Percentiles rank a stretch among this genome's conserved stretches.
Conservation (phyloP, 1,140 invertebrate genomes). For the Brachionus asplanchnoidis region DNA sequence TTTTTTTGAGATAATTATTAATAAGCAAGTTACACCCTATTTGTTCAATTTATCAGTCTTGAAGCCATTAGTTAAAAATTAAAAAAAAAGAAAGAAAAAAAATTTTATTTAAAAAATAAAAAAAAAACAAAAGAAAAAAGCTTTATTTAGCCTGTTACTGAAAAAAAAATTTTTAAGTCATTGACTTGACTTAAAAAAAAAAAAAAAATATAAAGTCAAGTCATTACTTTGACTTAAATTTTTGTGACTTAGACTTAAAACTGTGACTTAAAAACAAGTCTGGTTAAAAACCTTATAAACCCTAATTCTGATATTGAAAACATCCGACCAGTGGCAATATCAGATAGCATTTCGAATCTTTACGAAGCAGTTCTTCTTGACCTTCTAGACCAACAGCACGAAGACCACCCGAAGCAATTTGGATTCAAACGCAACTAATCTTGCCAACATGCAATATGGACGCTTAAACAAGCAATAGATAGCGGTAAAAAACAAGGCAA, state of each 20-base stretch:
- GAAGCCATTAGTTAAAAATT: neutral
- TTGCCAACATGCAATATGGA: slow-evolving; percentile 2
- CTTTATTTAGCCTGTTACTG: no score
- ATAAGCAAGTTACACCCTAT: neutral
- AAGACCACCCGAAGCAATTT: neutral
- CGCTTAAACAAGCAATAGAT: neutral
- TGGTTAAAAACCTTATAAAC: no score
- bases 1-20: neutral
- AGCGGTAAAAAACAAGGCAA: neutral
- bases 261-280: no score
- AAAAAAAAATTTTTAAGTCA: no score
- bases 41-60: neutral
- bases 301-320: neutral
- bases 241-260: no score
- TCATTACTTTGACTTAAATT: no score
- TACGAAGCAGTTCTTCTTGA: neutral
- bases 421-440: neutral
- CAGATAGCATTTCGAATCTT: neutral
- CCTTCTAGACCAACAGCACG: neutral
- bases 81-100: no score
- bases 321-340: neutral
- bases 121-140: no score
- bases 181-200: no score
- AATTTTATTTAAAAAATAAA: no score
- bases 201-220: no score